Conservation (phyloP, 2,888 invertebrate species). For the Rotaria sp. region DNA sequence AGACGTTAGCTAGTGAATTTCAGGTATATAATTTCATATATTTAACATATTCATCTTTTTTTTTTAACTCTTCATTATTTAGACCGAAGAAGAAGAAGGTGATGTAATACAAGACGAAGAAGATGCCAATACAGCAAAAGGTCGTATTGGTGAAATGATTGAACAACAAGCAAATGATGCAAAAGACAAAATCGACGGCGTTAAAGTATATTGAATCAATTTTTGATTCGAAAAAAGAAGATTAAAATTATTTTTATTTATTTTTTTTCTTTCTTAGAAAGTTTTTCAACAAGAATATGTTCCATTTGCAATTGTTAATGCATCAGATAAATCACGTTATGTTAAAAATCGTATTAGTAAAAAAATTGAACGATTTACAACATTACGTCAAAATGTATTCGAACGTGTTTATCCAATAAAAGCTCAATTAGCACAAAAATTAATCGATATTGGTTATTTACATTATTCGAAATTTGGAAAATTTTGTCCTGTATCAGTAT, state of each 20-base stretch:
- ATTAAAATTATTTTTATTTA: background rate
- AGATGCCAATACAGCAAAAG: slow-evolving; percentile 54
- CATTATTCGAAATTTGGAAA: slow-evolving; percentile 54
- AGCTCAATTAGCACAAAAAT: slow-evolving; percentile 49
- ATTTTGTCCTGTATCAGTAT: slow-evolving; percentile 55
- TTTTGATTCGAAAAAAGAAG: background rate
- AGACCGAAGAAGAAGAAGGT: slow-evolving; percentile 44
- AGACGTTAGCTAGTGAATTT: background rate
- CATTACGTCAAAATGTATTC: slow-evolving; percentile 49
- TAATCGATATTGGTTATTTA: slow-evolving; percentile 53
- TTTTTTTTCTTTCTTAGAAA: slow-evolving; percentile 44
- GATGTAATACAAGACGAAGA: slow-evolving; percentile 55
- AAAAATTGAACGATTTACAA: slow-evolving; percentile 39
- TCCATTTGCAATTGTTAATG: slow-evolving; percentile 49
- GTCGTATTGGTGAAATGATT: background rate
- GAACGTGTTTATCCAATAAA: slow-evolving; percentile 53
- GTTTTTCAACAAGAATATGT: slow-evolving; percentile 51
- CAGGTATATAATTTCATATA: background rate
- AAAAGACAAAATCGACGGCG: slow-evolving; percentile 50
- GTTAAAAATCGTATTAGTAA: slow-evolving; percentile 47
- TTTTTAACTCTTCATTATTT: background rate
- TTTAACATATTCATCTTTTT: background rate
- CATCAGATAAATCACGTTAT: slow-evolving; percentile 52
- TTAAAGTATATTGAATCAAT: slow-evolving; percentile 45
- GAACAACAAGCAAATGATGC: slow-evolving; percentile 44